A percentile compares a stretch with the other conserved stretches of the same genome.
Conservation (phyloP, 2,113 vertebrate genomes). For the Hippolais icterina region DNA sequence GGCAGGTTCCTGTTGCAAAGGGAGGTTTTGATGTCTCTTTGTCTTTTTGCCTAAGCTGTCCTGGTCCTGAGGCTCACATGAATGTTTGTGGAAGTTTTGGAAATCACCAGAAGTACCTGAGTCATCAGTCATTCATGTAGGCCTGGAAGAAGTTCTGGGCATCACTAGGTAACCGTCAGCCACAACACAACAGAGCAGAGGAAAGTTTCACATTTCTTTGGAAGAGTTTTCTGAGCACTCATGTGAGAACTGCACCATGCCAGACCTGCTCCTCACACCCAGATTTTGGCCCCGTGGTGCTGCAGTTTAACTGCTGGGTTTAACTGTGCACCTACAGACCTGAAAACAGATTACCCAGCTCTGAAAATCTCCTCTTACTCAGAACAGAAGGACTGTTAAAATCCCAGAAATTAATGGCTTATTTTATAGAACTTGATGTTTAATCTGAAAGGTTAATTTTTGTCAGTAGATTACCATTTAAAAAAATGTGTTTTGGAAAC, state of each 20-base stretch:
- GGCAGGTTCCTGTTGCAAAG: not conserved
- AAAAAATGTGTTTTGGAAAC: not conserved
- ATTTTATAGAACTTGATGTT: constrained; percentile 24
- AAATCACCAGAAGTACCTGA: not conserved
- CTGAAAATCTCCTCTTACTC: constrained; percentile 13
- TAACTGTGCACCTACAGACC: not conserved
- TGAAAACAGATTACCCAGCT: not conserved
- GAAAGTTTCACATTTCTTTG: constrained; percentile 19
- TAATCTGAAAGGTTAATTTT: constrained; percentile 26
- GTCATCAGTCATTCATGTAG: constrained; percentile 23
- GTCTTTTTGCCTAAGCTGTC: not conserved
- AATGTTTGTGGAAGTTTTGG: constrained; percentile 31
- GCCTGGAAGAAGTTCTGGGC: constrained; percentile 50
- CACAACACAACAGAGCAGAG: constrained; percentile 37
- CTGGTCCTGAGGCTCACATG: not conserved
- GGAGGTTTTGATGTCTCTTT: not conserved
- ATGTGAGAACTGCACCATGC: not conserved
- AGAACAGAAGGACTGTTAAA: not conserved
- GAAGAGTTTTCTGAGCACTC: not conserved
- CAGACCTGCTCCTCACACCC: not conserved
- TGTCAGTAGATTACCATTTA: not conserved
- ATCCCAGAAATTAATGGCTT: not conserved
- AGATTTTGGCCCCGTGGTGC: constrained; percentile 1
- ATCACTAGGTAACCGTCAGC: constrained; percentile 48
- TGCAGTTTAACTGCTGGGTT: not conserved